Percentiles rank a stretch among this genome's conserved stretches.
Evolutionary conservation across 1,140 invertebrate species (phyloP).

Genomic region (Aphaenogaster rudis): DNA sequence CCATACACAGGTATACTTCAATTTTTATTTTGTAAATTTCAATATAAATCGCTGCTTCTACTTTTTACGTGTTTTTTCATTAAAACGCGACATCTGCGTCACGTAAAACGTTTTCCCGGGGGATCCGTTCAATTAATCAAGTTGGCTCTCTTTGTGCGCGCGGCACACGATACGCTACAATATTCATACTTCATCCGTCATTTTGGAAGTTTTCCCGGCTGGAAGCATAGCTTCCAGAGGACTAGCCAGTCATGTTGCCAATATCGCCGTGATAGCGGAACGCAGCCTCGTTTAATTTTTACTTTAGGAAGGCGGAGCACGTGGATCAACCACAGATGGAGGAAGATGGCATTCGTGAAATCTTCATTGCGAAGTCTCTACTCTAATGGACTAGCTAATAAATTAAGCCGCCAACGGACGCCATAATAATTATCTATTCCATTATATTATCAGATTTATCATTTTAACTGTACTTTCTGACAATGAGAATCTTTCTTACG

Average conservation of each 20-base stretch:
- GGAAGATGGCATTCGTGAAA: constrained; percentile 33
- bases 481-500: neutral
- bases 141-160: constrained; percentile 29
- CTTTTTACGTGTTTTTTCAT: constrained; percentile 22
- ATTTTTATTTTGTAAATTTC: constrained; percentile 8
- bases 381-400: neutral
- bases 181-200: constrained; percentile 63
- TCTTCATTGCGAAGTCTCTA: constrained; percentile 16
- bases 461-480: neutral
- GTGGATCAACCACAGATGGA: neutral
- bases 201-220: constrained; percentile 41
- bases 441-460: neutral
- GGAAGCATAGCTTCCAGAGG: constrained; percentile 18
- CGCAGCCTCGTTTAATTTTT: constrained; percentile 50
- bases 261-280: constrained; percentile 35
- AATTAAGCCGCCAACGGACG: neutral
- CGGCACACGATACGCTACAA: constrained; percentile 39
- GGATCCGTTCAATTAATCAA: constrained; percentile 58
- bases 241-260: constrained; percentile 50
- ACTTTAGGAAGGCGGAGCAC: neutral
- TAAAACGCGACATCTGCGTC: constrained; percentile 36
- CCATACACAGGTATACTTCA: neutral
- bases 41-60: constrained; percentile 8
- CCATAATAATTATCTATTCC: neutral
- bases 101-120: constrained; percentile 53